These are phyloP conservation scores for Lithobates pipiens DNA, from an alignment of 2,797 vertebrate genomes.

Conservation along the genomic window DNA sequence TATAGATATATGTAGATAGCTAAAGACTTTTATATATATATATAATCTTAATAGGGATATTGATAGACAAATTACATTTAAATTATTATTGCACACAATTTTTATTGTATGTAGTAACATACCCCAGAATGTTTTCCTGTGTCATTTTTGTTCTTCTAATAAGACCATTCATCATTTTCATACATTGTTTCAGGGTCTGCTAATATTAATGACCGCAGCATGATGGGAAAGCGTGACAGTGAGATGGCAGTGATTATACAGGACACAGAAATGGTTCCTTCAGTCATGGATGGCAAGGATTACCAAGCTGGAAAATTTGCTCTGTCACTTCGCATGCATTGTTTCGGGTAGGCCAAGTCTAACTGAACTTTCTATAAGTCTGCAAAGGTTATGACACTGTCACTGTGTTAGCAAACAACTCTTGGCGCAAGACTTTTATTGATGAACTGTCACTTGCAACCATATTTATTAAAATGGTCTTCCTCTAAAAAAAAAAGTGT, in stretches of 20 bases:
- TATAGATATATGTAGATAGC: too few relatives aligned
- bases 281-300: constrained; percentile 86
- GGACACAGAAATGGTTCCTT: constrained; percentile 81
- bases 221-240: constrained; percentile 96
- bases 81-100: too few relatives aligned
- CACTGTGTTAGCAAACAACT: not conserved
- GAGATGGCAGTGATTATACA: constrained; percentile 93
- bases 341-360: constrained; percentile 83
- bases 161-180: constrained; percentile 47
- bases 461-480: not conserved
- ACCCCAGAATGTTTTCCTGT: not conserved
- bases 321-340: constrained; percentile 85
- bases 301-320: constrained; percentile 86
- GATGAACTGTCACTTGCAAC: not conserved
- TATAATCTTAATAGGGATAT: too few relatives aligned
- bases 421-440: not conserved
- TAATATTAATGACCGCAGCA: constrained; percentile 97
- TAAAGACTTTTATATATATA: too few relatives aligned
- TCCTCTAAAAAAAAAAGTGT: not conserved
- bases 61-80: too few relatives aligned
- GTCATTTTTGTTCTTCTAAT: constrained; percentile 37
- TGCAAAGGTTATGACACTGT: constrained; percentile 4
- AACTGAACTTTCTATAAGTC: constrained; percentile 20
- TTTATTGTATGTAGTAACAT: too few relatives aligned
- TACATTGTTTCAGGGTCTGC: constrained; percentile 84